phyloP scores from a whole-genome alignment of 2,888 invertebrate species.

The Griposia aprilina region DNA sequence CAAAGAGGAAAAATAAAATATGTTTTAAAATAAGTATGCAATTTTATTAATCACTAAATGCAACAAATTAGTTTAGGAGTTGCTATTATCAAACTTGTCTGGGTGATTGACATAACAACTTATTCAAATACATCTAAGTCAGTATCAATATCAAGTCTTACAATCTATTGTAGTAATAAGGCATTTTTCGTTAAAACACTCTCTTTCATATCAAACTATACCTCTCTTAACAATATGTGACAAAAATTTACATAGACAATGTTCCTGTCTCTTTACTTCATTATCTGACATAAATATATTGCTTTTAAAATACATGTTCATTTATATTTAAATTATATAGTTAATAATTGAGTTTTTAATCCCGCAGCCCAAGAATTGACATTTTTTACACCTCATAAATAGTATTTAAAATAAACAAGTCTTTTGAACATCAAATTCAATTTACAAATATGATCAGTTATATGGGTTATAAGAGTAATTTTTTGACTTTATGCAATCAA shows the following conservation, averaged over 20 bases:
- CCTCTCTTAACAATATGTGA: slow-evolving; percentile 85
- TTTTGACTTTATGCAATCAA: slow-evolving; percentile 28
- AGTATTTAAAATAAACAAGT: slow-evolving; percentile 49
- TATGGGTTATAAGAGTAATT: not conserved
- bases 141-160: slow-evolving; percentile 90
- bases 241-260: slow-evolving; percentile 85
- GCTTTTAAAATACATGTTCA: slow-evolving; percentile 79
- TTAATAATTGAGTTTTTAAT: slow-evolving; percentile 85
- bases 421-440: slow-evolving; percentile 42
- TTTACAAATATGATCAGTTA: slow-evolving; percentile 34
- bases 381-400: slow-evolving; percentile 68
- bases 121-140: slow-evolving; percentile 85
- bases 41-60: slow-evolving; percentile 90
- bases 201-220: slow-evolving; percentile 90
- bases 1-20: slow-evolving; percentile 68
- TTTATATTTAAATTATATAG: slow-evolving; percentile 81
- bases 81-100: slow-evolving; percentile 83
- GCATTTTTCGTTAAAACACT: slow-evolving; percentile 90
- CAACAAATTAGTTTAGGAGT: slow-evolving; percentile 89
- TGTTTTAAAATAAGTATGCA: slow-evolving; percentile 88
- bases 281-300: slow-evolving; percentile 84
- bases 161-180: slow-evolving; percentile 89
- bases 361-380: slow-evolving; percentile 88
- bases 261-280: slow-evolving; percentile 79
- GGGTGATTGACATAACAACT: slow-evolving; percentile 85